Evolutionary conservation across 1,140 invertebrate genomes (phyloP).

Genomic region (Drosophila miranda): DNA sequence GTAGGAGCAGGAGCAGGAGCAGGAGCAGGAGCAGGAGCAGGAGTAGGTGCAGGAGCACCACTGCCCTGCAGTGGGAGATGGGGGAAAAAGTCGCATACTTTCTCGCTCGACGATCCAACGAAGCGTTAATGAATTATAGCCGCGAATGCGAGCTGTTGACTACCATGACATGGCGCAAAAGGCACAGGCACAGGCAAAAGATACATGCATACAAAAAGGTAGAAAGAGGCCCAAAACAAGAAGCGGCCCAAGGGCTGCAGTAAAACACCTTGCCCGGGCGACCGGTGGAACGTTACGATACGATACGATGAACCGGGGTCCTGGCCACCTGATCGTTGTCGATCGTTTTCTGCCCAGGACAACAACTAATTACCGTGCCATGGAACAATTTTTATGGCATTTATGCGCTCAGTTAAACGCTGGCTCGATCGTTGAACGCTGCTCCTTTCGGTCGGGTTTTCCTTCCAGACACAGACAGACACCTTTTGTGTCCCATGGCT

Average conservation of each 20-base stretch:
- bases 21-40: not conserved
- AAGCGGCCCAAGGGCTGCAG: slow-evolving; percentile 41
- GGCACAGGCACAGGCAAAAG: not conserved
- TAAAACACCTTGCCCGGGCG: slow-evolving; percentile 62
- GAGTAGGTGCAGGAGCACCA: not conserved
- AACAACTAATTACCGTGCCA: slow-evolving; percentile 78
- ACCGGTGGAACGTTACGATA: slow-evolving; percentile 1
- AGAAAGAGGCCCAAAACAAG: slow-evolving; percentile 1
- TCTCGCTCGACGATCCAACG: slow-evolving; percentile 65
- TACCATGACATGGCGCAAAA: slow-evolving; percentile 34
- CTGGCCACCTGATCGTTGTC: slow-evolving; percentile 21
- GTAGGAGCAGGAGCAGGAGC: not conserved
- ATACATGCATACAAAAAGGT: too few relatives aligned
- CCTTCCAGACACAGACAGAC: slow-evolving; percentile 16
- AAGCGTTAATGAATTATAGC: slow-evolving; percentile 79
- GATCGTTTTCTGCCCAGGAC: slow-evolving; percentile 58
- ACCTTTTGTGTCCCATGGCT: slow-evolving; percentile 38
- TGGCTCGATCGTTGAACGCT: slow-evolving; percentile 45
- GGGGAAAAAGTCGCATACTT: slow-evolving; percentile 69
- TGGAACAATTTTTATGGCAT: slow-evolving; percentile 80
- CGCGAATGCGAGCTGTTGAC: slow-evolving; percentile 56
- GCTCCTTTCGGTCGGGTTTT: slow-evolving; percentile 2
- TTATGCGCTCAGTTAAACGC: slow-evolving; percentile 75
- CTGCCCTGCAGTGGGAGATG: not conserved
- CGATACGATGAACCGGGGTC: too few relatives aligned